Conservation (phyloP, 2,888 invertebrate species). For the Drosophila testacea region DNA sequence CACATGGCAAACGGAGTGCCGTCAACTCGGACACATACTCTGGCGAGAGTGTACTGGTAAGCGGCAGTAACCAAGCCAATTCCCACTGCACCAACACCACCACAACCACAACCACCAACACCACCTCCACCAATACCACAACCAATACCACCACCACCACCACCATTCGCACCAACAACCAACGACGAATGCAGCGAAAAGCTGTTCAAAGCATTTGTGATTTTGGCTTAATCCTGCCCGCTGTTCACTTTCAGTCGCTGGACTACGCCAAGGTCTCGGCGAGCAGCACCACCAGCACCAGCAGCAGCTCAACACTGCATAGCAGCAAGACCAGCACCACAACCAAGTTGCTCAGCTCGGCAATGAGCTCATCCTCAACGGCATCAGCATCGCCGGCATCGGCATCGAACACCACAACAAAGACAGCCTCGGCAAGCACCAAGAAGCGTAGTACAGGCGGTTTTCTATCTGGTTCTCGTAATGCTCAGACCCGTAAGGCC, state of each 20-base stretch:
- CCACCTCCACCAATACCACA: conserved; percentile 23
- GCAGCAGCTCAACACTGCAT: conserved; percentile 73
- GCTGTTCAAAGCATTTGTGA: conserved; percentile 82
- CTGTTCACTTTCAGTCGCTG: conserved; percentile 84
- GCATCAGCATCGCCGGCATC: conserved; percentile 26
- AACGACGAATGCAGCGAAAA: conserved; percentile 76
- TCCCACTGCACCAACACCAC: conserved; percentile 54
- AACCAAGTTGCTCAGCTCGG: conserved; percentile 60
- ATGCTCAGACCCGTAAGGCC: conserved; percentile 75
- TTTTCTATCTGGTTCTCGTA: conserved; percentile 50
- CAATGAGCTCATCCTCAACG: conserved; percentile 46
- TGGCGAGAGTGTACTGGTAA: conserved; percentile 85
- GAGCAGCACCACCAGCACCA: conserved; percentile 77
- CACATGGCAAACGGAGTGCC: conserved; percentile 82
- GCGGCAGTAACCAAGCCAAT: conserved; percentile 67
- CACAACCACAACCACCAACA: conserved; percentile 35
- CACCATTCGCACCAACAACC: conserved; percentile 66
- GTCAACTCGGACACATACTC: conserved; percentile 84
- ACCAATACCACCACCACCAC: conserved; percentile 54
- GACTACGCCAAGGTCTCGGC: conserved; percentile 82
- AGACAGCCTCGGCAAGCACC: conserved; percentile 26
- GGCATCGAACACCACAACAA: conserved; percentile 33
- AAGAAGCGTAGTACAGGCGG: conserved; percentile 64
- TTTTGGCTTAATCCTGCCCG: conserved; percentile 81
- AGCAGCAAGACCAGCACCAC: conserved; percentile 61